A percentile compares a stretch with the other conserved stretches of the same genome.
Conservation (phyloP, 2,888 invertebrate species). For the Papilio gigon region DNA sequence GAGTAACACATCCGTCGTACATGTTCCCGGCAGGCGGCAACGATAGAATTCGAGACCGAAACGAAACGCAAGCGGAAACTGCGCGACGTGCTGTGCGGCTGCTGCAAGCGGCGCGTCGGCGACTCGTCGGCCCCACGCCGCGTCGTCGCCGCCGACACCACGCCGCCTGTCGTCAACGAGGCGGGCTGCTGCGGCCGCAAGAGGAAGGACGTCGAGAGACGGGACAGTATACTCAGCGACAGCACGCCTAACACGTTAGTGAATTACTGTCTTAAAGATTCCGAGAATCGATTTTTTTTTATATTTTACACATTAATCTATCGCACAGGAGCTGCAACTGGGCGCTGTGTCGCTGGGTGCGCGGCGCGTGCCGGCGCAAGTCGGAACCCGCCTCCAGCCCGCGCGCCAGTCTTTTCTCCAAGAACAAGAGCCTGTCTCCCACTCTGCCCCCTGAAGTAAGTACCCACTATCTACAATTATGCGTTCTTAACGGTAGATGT, state of each 20-base stretch:
- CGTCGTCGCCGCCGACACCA: slow-evolving; percentile 53
- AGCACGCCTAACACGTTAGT: slow-evolving; percentile 69
- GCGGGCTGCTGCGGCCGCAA: slow-evolving; percentile 73
- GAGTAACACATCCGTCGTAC: too few relatives aligned
- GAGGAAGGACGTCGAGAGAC: slow-evolving; percentile 71
- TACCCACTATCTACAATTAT: slow-evolving; percentile 18
- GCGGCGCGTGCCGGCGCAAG: slow-evolving; percentile 73
- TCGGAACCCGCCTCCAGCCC: slow-evolving; percentile 80
- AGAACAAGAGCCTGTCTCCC: slow-evolving; percentile 86
- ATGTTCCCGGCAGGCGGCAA: slow-evolving; percentile 57
- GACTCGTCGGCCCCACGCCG: slow-evolving; percentile 56
- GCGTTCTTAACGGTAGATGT: too few relatives aligned
- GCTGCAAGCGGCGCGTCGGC: slow-evolving; percentile 61
- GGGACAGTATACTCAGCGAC: slow-evolving; percentile 82
- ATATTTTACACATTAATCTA: too few relatives aligned
- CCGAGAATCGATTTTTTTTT: too few relatives aligned
- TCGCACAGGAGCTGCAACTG: slow-evolving; percentile 67
- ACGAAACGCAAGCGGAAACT: slow-evolving; percentile 74
- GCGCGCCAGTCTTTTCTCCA: slow-evolving; percentile 84
- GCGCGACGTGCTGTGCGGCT: slow-evolving; percentile 74
- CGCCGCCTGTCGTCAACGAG: slow-evolving; percentile 58
- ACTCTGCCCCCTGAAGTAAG: slow-evolving; percentile 84
- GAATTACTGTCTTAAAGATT: background rate
- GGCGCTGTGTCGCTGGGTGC: slow-evolving; percentile 67
- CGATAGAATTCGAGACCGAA: slow-evolving; percentile 74